These are phyloP conservation scores for Lochmaea capreae DNA, from an alignment of 2,888 invertebrate species.

Conservation along the genomic window DNA sequence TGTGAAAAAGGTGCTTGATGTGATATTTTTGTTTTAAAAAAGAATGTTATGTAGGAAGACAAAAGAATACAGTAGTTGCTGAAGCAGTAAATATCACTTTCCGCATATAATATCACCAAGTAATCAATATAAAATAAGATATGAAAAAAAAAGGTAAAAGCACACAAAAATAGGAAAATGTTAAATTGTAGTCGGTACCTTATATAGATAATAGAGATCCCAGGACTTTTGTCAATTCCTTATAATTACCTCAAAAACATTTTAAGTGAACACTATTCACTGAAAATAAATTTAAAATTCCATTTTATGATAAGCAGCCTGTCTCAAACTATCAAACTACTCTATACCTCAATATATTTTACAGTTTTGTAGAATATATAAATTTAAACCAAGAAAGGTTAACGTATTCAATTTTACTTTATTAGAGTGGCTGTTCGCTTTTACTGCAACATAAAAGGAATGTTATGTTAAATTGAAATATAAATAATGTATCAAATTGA, in stretches of 20 bases:
- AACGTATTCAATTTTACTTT: background rate
- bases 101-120: no score
- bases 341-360: background rate
- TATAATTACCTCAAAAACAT: no score
- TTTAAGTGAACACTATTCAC: background rate
- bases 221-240: no score
- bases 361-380: background rate
- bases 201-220: no score
- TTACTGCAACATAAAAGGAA: background rate
- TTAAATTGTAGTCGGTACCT: no score
- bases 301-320: background rate
- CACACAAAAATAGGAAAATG: no score
- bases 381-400: background rate
- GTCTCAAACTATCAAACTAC: background rate
- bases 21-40: background rate
- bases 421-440: background rate
- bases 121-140: no score
- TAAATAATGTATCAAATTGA: background rate
- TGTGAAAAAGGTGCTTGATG: background rate
- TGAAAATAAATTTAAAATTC: background rate
- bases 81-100: no score
- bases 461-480: background rate
- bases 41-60: background rate
- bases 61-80: no score
- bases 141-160: no score